Evolutionary conservation across 2,113 vertebrate genomes (phyloP).

Genomic region (Calyptomena viridis): DNA sequence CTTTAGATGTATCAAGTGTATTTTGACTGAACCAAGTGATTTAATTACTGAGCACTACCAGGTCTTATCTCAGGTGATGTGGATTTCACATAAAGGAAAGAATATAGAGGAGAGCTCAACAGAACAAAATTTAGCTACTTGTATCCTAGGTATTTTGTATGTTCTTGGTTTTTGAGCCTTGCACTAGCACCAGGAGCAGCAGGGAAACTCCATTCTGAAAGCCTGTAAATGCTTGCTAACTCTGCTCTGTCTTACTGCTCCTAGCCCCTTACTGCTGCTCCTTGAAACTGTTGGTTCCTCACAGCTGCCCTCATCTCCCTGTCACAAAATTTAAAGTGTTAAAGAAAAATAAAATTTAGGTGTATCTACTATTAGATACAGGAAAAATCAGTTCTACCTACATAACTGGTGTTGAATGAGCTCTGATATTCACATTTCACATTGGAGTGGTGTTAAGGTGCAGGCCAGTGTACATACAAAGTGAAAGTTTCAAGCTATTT

Average conservation of each 20-base stretch:
- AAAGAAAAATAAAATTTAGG: not conserved
- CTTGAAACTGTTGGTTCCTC: not conserved
- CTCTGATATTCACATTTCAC: not conserved
- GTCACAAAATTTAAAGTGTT: not conserved
- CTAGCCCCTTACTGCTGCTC: not conserved
- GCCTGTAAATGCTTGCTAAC: not conserved
- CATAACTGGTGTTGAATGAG: rapidly evolving
- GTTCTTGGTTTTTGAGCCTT: not conserved
- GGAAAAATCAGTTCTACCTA: not conserved
- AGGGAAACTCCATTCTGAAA: not conserved
- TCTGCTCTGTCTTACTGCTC: not conserved
- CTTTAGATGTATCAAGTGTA: not conserved
- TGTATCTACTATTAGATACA: not conserved
- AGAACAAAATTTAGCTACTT: not conserved
- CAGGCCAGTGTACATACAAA: not conserved
- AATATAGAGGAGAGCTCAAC: not conserved
- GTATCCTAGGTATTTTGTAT: not conserved
- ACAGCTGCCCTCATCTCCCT: not conserved
- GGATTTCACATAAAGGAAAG: not conserved
- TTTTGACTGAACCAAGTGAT: not conserved
- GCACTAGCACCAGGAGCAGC: not conserved
- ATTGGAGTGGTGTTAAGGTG: not conserved
- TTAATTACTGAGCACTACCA: not conserved
- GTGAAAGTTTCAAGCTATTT: not conserved
- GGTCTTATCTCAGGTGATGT: not conserved